phyloP scores from a whole-genome alignment of 2,797 vertebrate species.

The Miichthys miiuy region DNA sequence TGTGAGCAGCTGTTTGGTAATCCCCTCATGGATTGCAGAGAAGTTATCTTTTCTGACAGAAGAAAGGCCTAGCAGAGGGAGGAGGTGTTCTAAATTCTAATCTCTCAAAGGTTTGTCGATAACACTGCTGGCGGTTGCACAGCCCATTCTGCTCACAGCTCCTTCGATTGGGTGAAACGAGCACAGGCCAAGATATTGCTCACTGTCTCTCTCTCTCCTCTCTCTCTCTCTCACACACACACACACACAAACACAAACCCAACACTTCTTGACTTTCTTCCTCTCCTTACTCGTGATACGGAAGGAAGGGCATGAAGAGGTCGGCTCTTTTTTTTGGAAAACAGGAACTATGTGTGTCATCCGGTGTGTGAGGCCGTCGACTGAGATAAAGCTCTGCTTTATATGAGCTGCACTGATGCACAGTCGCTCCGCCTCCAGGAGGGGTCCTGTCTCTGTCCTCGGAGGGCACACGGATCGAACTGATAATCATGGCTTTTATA shows the following conservation, averaged over 20 bases:
- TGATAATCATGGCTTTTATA: constrained; percentile 11
- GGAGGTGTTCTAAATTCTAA: constrained; percentile 67
- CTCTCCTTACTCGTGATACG: constrained; percentile 20
- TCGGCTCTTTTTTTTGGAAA: constrained; percentile 12
- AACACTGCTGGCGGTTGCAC: constrained; percentile 52
- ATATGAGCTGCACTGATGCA: not conserved
- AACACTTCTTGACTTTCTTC: constrained; percentile 18
- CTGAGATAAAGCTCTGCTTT: not conserved
- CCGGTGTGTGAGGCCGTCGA: not conserved
- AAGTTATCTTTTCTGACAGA: constrained; percentile 59
- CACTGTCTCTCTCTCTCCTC: not conserved
- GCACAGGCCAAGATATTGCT: constrained; percentile 29
- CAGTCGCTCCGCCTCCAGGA: not conserved
- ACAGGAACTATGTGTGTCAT: not conserved
- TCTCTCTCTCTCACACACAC: not conserved
- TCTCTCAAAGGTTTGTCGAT: constrained; percentile 69
- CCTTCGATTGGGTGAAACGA: constrained; percentile 30
- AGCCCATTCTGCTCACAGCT: constrained; percentile 51
- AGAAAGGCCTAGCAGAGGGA: constrained; percentile 53
- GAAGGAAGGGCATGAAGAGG: constrained; percentile 18
- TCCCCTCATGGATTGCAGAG: constrained; percentile 39
- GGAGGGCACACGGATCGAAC: not conserved
- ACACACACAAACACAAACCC: constrained; percentile 11
- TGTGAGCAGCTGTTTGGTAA: constrained; percentile 45
- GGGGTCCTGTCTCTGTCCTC: not conserved